Evolutionary conservation across 2,797 vertebrate genomes (phyloP).

Genomic region (Varecia variegata): DNA sequence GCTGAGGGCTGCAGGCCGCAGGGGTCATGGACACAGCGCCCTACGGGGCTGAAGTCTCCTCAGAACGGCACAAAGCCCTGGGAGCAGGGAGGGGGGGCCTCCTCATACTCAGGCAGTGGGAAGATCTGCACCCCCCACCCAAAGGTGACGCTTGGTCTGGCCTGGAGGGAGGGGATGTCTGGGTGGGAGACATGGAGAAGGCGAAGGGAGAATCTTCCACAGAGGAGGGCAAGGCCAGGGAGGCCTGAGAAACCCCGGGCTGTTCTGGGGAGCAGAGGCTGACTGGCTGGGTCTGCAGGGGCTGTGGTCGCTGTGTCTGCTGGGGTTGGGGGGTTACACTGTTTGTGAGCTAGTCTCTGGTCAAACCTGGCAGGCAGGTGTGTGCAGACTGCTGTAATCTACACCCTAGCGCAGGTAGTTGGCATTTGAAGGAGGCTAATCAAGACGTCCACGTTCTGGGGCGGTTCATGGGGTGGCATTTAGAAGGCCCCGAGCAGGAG

Average conservation of each 20-base stretch:
- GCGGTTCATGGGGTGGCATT: background rate
- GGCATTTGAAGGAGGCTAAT: background rate
- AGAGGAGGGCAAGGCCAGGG: background rate
- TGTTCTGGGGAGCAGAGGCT: background rate
- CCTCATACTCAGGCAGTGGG: background rate
- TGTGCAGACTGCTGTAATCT: background rate
- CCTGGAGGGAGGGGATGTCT: background rate
- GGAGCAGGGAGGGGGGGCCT: background rate
- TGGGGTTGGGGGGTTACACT: too few species aligned
- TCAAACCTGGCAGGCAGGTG: too few species aligned
- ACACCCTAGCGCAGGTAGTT: background rate
- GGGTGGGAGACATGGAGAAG: background rate
- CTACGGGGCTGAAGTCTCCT: background rate
- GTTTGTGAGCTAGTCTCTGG: background rate
- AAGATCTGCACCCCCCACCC: background rate
- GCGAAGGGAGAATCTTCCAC: background rate
- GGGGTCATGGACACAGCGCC: background rate
- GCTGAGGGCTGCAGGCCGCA: background rate
- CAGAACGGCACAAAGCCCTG: background rate
- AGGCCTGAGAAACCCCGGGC: background rate
- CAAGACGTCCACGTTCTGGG: background rate
- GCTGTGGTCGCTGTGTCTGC: too few species aligned
- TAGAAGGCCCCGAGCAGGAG: background rate
- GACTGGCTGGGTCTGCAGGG: background rate
- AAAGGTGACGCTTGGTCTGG: background rate